Conservation (phyloP, 2,113 vertebrate genomes). For the Nerophis lumbriciformis region DNA sequence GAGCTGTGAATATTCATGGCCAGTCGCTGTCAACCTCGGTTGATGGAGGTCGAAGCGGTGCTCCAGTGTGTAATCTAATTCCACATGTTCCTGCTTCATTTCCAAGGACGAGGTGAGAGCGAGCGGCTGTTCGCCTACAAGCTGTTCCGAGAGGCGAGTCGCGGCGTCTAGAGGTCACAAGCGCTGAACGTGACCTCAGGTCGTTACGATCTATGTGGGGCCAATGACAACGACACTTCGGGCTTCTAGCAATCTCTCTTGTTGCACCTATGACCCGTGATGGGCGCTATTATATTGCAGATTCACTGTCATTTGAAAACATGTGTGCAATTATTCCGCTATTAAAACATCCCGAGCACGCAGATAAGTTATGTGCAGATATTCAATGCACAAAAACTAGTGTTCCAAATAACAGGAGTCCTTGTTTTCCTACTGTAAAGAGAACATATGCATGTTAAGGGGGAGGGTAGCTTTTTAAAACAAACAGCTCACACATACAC, state of each 20-base stretch:
- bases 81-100: conserved; percentile 53
- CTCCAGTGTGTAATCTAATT: conserved; percentile 60
- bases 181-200: conserved; percentile 38
- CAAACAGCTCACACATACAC: conserved; percentile 5
- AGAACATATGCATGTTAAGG: conserved; percentile 13
- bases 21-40: conserved; percentile 40
- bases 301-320: not conserved
- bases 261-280: not conserved
- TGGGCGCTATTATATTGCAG: not conserved
- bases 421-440: conserved; percentile 8
- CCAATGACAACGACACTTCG: conserved; percentile 23
- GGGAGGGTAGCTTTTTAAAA: conserved; percentile 34
- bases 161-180: conserved; percentile 31
- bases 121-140: conserved; percentile 25
- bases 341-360: not conserved
- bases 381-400: not conserved
- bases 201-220: conserved; percentile 21
- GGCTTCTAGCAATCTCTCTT: conserved; percentile 4
- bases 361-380: not conserved
- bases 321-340: not conserved
- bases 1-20: conserved; percentile 66
- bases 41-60: conserved; percentile 45
- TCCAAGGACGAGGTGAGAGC: conserved; percentile 49
- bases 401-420: conserved; percentile 1
- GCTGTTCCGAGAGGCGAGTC: conserved; percentile 36